These are phyloP conservation scores for Phortica variegata DNA, from an alignment of 1,140 invertebrate genomes.

Conservation along the genomic window DNA sequence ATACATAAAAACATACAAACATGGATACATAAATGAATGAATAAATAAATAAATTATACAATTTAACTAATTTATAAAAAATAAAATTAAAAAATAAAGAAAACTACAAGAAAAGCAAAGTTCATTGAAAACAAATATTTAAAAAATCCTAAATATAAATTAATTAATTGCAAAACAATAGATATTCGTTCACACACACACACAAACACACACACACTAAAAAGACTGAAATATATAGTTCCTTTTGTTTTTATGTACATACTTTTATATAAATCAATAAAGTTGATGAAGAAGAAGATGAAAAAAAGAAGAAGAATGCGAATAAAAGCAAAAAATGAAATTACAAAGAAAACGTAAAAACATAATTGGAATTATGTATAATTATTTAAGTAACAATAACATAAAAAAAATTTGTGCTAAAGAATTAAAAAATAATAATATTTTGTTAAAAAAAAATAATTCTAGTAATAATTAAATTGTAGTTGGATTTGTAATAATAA, in stretches of 20 bases:
- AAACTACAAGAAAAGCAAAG: slow-evolving; percentile 13
- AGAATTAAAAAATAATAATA: background rate
- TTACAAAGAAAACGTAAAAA: no score
- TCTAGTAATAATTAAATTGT: background rate
- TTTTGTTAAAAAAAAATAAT: background rate
- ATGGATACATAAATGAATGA: slow-evolving; percentile 9
- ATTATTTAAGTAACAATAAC: background rate
- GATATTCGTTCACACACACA: no score
- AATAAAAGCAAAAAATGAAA: no score
- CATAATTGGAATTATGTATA: background rate
- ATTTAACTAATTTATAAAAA: slow-evolving; percentile 12
- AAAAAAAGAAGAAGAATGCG: no score
- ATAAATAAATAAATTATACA: slow-evolving; percentile 17
- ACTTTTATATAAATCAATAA: background rate
- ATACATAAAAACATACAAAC: slow-evolving; percentile 22
- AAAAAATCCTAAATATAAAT: slow-evolving; percentile 1
- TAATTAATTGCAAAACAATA: slow-evolving; percentile 15
- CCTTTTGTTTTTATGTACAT: slow-evolving; percentile 32
- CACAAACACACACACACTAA: slow-evolving; percentile 22
- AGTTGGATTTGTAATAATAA: background rate
- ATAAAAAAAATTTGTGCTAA: slow-evolving; percentile 1
- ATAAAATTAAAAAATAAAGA: slow-evolving; percentile 10
- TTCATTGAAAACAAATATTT: slow-evolving; percentile 2
- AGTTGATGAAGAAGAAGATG: no score
- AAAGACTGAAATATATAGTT: slow-evolving; percentile 38